phyloP scores from a whole-genome alignment of 2,113 vertebrate genomes.

The Oryzias javanicus region DNA sequence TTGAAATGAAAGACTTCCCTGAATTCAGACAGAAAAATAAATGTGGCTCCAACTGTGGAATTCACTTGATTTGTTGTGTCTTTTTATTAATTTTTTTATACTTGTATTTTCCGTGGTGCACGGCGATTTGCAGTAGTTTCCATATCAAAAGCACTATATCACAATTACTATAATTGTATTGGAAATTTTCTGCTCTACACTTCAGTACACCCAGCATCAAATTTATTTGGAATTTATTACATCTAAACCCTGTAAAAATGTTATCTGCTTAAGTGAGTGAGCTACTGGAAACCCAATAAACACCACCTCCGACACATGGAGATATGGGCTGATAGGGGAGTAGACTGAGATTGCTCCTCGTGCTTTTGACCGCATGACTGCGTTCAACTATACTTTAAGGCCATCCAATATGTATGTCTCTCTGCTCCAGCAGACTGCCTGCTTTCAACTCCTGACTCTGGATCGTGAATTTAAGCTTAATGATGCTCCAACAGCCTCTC shows the following conservation, averaged over 20 bases:
- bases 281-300: neutral
- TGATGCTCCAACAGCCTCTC: constrained; percentile 16
- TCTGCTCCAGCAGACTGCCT: constrained; percentile 23
- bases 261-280: neutral
- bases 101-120: too few species aligned
- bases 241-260: neutral
- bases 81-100: neutral
- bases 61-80: neutral
- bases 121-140: too few species aligned
- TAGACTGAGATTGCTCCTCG: constrained; percentile 13
- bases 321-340: neutral
- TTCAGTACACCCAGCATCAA: neutral
- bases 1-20: constrained; percentile 36
- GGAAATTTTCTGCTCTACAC: neutral
- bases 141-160: too few species aligned
- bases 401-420: constrained; percentile 40
- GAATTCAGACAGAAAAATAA: neutral
- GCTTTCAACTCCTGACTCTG: constrained; percentile 25
- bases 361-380: constrained; percentile 31
- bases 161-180: neutral
- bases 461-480: constrained; percentile 41
- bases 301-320: constrained; percentile 2
- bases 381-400: constrained; percentile 23
- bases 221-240: constrained; percentile 16
- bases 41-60: constrained; percentile 14